Evolutionary conservation across 2,888 invertebrate species (phyloP).

Genomic region (Dryococelus australis): DNA sequence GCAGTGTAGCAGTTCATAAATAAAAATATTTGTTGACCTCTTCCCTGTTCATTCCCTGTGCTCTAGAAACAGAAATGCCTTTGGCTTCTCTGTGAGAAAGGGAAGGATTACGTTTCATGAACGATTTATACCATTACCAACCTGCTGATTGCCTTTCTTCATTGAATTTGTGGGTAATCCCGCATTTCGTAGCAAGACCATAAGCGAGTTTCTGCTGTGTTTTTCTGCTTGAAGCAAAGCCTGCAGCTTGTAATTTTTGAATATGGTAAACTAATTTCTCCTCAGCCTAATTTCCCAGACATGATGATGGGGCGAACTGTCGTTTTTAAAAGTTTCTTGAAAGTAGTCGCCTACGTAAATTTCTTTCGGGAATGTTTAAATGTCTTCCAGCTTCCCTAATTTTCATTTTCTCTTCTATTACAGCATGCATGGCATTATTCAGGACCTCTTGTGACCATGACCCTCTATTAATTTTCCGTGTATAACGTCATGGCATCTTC

Average conservation of each 20-base stretch:
- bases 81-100: constrained; percentile 13
- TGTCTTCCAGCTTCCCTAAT: constrained; percentile 13
- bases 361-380: background rate
- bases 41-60: constrained; percentile 38
- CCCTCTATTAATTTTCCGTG: background rate
- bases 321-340: too few species aligned
- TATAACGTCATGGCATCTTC: background rate
- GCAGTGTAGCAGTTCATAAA: too few species aligned
- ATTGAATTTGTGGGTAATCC: too few species aligned
- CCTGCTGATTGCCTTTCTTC: too few species aligned
- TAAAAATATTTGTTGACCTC: too few species aligned
- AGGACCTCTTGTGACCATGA: background rate
- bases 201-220: background rate
- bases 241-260: too few species aligned
- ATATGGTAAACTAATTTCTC: background rate
- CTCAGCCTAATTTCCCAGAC: background rate
- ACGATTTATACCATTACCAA: constrained; percentile 23
- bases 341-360: background rate
- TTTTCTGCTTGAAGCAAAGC: constrained; percentile 17
- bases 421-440: background rate
- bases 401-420: constrained; percentile 7
- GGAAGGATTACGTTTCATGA: background rate
- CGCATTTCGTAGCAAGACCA: too few species aligned
- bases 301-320: background rate
- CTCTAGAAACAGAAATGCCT: background rate